Evolutionary conservation across 2,888 invertebrate species (phyloP).

Genomic region (Drosophila meridiana): DNA sequence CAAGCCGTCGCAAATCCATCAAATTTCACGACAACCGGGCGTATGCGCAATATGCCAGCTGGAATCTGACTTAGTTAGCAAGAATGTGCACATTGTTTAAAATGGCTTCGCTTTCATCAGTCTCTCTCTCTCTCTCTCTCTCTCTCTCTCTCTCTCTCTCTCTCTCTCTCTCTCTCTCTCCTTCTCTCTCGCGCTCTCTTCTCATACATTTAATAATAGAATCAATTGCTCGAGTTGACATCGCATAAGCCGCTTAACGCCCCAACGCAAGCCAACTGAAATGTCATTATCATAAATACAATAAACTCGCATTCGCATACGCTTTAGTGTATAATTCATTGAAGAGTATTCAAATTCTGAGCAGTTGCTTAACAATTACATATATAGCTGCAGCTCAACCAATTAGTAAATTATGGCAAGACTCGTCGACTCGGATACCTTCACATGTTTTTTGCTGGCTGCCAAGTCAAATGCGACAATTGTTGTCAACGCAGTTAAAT

Average conservation of each 20-base stretch:
- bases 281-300: neutral
- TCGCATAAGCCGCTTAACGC: slow-evolving; percentile 18
- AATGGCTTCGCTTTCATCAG: neutral
- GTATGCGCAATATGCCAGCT: slow-evolving; percentile 9
- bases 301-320: neutral
- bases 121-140: neutral
- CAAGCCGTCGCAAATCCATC: slow-evolving; percentile 35
- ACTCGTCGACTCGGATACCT: neutral
- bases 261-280: neutral
- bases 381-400: slow-evolving; percentile 10
- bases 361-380: neutral
- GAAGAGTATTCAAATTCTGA: slow-evolving; percentile 37
- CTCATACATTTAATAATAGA: neutral
- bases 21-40: slow-evolving; percentile 15
- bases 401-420: slow-evolving; percentile 68
- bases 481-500: neutral
- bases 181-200: neutral
- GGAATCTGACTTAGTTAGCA: neutral
- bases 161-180: neutral
- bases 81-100: neutral
- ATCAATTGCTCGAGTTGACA: slow-evolving; percentile 2
- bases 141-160: neutral
- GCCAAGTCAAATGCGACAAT: neutral
- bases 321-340: slow-evolving; percentile 59
- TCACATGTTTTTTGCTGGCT: neutral